phyloP scores from a whole-genome alignment of 1,140 invertebrate genomes.

The Hirudo medicinalis region DNA sequence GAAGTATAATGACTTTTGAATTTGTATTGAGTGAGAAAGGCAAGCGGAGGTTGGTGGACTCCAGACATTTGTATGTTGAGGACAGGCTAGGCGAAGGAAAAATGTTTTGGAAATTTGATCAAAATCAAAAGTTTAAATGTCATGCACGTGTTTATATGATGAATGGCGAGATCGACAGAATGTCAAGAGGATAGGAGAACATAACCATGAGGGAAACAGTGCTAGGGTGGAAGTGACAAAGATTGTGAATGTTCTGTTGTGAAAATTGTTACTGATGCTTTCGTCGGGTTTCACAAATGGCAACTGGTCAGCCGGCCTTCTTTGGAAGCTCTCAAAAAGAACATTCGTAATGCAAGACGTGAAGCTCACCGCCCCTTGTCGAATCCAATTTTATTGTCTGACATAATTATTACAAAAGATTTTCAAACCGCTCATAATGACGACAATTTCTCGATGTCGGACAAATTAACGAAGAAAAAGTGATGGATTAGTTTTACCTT shows the following conservation, averaged over 20 bases:
- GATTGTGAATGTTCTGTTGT: background rate
- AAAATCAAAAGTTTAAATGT: background rate
- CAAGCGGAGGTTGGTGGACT: background rate
- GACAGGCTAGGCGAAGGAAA: background rate
- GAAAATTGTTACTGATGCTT: background rate
- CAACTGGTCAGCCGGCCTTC: background rate
- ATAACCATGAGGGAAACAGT: background rate
- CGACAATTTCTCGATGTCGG: background rate
- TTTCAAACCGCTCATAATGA: background rate
- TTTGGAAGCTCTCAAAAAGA: background rate
- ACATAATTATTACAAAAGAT: background rate
- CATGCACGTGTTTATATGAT: background rate
- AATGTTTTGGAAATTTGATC: background rate
- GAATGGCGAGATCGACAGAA: background rate
- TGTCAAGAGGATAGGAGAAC: background rate
- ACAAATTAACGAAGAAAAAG: background rate
- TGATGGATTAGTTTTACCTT: too few relatives aligned
- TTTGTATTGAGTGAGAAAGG: constrained; percentile 1
- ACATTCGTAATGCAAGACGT: constrained; percentile 1
- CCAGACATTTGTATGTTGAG: background rate
- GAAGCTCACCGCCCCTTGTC: background rate
- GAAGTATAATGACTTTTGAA: background rate
- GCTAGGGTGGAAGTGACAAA: background rate
- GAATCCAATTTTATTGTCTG: background rate
- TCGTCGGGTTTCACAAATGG: background rate